Evolutionary conservation across 2,888 invertebrate genomes (phyloP).

Genomic region (Platycnemis pennipes): DNA sequence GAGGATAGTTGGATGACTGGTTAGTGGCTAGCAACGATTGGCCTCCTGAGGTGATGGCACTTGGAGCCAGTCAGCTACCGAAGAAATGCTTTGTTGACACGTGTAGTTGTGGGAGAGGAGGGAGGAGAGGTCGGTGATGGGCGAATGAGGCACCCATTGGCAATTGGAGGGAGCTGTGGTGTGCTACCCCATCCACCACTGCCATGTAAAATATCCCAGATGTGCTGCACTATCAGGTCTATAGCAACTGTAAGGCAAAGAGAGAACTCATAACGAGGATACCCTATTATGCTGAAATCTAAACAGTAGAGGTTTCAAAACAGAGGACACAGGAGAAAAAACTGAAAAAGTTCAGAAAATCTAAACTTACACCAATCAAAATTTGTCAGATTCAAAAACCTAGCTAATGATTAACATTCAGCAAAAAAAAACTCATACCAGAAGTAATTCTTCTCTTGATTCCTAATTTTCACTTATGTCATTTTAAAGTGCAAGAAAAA

Average conservation of each 20-base stretch:
- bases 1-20: not conserved
- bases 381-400: not conserved
- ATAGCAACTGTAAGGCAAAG: constrained; percentile 84
- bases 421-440: not conserved
- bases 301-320: too few relatives aligned
- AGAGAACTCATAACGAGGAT: constrained; percentile 44
- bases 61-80: constrained; percentile 48
- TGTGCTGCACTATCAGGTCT: constrained; percentile 99
- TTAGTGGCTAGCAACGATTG: not conserved
- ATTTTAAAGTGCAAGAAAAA: not conserved
- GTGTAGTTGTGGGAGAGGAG: constrained; percentile 46
- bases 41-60: not conserved
- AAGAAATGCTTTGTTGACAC: constrained; percentile 53
- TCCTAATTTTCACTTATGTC: not conserved
- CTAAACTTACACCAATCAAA: not conserved
- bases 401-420: not conserved
- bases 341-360: constrained; percentile 33
- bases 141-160: constrained; percentile 58
- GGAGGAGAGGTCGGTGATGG: constrained; percentile 54
- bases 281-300: not conserved
- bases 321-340: constrained; percentile 44
- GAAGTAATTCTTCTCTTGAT: not conserved
- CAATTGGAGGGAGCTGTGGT: constrained; percentile 29
- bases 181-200: constrained; percentile 30
- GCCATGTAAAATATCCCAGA: constrained; percentile 94